Evolutionary conservation across 1,140 invertebrate species (phyloP), one percentile per base, ranked within the genome.

Genomic region (Amphibalanus amphitrite): DNA sequence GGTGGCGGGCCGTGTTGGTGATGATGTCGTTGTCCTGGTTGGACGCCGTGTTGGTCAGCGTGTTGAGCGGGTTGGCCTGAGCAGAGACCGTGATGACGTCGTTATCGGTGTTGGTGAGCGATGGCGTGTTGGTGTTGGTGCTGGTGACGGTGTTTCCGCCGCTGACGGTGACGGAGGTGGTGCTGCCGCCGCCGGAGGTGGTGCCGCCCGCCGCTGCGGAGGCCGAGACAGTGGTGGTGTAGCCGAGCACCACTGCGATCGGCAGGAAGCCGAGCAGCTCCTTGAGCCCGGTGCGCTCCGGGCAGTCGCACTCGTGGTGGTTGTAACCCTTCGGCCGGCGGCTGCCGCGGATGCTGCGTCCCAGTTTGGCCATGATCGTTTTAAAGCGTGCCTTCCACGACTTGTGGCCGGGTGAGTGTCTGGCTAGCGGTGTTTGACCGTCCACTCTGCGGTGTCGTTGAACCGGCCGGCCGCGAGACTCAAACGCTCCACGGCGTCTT

Each of bases 21-120:
- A 65, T 65, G 64, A 65, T 65, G 64, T 65, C 64, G 64, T 65
- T 65, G 64, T 65, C 64, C 64, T 65, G 64, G 64, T 65, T 65
- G 64, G 10, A 15, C 10, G 64, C 64, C 26, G 64, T 65, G 64
- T 65, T 65, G 64, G 64, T 65, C 10, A 65, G 64, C 26, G 64
- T 65, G 64, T 65, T 65, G 64, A 65, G 10, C 6, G 64, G 64
- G 64, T 65, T 65, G 4, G 64, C 64, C 64, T 65, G 64, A 15
- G 64, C 64, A 6, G 64, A 10, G 3, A 26, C 26, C 10, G 64
- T 65, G 64, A 65, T 65, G 23, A 65, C 64, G 64, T 65, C 64
- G 64, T 65, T 65, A 25, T 65, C 64, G 4, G 64, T 65, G 64
- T 65, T 65, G 64, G 64, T 65, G 23, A 65, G 23, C 26, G 64